Percentiles rank a stretch among this genome's conserved stretches.
Evolutionary conservation across 2,113 vertebrate genomes (phyloP).

Genomic region (Phalacrocorax aristotelis): DNA sequence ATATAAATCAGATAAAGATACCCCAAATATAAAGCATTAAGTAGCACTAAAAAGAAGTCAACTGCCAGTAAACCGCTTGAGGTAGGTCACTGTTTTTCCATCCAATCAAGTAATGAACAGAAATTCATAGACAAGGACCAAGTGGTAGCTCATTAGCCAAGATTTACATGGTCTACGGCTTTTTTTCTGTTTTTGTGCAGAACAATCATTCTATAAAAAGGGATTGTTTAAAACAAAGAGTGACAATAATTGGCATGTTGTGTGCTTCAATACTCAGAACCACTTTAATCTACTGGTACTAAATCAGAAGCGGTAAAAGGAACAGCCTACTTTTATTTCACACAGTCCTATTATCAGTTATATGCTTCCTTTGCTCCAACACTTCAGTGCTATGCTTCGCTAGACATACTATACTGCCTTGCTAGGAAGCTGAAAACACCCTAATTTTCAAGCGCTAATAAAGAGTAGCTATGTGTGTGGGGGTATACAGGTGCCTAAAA

Average conservation of each 20-base stretch:
- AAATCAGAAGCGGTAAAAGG: background rate
- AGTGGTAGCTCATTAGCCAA: slow-evolving; percentile 17
- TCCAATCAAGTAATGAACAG: background rate
- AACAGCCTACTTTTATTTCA: background rate
- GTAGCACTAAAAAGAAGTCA: slow-evolving; percentile 4
- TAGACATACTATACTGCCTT: background rate
- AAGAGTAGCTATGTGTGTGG: background rate
- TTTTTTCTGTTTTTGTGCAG: background rate
- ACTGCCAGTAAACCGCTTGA: background rate
- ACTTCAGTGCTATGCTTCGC: background rate
- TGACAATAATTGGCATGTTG: background rate
- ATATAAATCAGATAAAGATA: slow-evolving; percentile 4
- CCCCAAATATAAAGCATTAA: background rate
- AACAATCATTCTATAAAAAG: background rate
- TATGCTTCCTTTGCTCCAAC: background rate
- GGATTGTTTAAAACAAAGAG: slow-evolving; percentile 32
- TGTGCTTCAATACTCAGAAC: background rate
- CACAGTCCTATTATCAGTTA: background rate
- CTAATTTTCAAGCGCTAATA: background rate
- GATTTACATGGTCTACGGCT: slow-evolving; percentile 15
- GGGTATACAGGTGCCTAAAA: background rate
- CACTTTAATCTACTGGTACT: background rate
- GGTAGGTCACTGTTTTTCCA: slow-evolving; percentile 4
- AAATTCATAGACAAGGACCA: background rate
- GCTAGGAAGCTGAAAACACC: background rate